A percentile compares a stretch with the other conserved stretches of the same genome.
Conservation (phyloP, 2,888 invertebrate species). For the Mesoligia furuncula region DNA sequence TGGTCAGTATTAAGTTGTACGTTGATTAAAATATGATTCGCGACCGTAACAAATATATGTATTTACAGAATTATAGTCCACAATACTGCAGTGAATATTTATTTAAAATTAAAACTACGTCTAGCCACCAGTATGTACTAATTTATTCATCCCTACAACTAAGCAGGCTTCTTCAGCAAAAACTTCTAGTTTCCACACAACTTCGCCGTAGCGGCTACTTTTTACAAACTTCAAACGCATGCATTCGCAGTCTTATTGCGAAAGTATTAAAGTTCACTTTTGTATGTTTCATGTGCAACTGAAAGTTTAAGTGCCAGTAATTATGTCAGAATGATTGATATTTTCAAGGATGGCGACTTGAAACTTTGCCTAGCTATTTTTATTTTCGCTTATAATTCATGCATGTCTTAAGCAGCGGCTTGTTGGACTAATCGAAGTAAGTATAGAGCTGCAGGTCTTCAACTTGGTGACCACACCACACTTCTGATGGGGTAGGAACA, state of each 20-base stretch:
- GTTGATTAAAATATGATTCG: too few species aligned
- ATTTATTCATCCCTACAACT: constrained; percentile 65
- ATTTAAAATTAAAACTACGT: constrained; percentile 48
- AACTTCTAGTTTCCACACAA: constrained; percentile 62
- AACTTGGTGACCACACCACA: background rate
- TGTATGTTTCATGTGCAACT: constrained; percentile 25
- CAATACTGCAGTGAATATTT: constrained; percentile 53
- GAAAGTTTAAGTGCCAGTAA: constrained; percentile 45
- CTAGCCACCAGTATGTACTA: constrained; percentile 49
- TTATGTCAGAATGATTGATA: constrained; percentile 64
- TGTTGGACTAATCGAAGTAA: background rate
- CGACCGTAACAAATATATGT: too few species aligned
- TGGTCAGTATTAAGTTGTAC: too few species aligned
- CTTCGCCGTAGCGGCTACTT: constrained; percentile 56
- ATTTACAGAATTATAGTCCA: too few species aligned
- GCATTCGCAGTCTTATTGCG: constrained; percentile 32
- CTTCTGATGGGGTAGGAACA: background rate
- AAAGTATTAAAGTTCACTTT: constrained; percentile 46
- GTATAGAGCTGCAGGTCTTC: background rate
- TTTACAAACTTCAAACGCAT: constrained; percentile 35
- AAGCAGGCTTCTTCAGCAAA: constrained; percentile 59
- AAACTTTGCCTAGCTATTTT: constrained; percentile 54
- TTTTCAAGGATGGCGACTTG: constrained; percentile 58
- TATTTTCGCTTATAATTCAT: constrained; percentile 53
- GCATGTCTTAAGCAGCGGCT: constrained; percentile 19